Evolutionary conservation across 2,797 vertebrate genomes (phyloP).

Genomic region (Alcedo quadribrachys): DNA sequence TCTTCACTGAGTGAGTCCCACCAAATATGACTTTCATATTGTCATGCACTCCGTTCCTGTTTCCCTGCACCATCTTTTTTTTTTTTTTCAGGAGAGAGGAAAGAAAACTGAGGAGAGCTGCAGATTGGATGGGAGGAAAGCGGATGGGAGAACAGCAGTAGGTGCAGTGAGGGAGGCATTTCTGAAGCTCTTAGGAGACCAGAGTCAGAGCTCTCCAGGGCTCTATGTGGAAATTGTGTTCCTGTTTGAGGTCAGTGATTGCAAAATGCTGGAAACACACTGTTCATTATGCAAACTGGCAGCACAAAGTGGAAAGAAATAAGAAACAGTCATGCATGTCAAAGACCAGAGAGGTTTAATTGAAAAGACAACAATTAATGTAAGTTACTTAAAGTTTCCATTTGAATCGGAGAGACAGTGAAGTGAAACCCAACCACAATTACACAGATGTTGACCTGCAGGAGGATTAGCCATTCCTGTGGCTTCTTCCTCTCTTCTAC

Average conservation of each 20-base stretch:
- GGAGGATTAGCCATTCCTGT: neutral
- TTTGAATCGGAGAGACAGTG: neutral
- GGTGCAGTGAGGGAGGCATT: neutral
- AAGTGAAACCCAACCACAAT: neutral
- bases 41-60: neutral
- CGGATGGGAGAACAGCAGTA: neutral
- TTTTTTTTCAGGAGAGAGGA: neutral
- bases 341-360: conserved; percentile 43
- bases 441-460: neutral
- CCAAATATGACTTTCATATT: conserved; percentile 55
- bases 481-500: neutral
- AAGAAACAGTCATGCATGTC: conserved; percentile 8
- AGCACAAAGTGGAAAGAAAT: neutral
- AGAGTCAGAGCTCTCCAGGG: neutral
- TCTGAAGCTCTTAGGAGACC: neutral
- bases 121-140: neutral
- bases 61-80: neutral
- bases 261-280: neutral
- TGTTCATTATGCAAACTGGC: conserved; percentile 21
- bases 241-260: neutral
- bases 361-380: conserved; percentile 27
- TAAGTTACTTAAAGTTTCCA: conserved; percentile 31
- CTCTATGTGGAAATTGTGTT: neutral
- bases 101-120: neutral
- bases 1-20: neutral